Conservation (phyloP, 1,140 invertebrate genomes). For the Oscheius sp. region DNA sequence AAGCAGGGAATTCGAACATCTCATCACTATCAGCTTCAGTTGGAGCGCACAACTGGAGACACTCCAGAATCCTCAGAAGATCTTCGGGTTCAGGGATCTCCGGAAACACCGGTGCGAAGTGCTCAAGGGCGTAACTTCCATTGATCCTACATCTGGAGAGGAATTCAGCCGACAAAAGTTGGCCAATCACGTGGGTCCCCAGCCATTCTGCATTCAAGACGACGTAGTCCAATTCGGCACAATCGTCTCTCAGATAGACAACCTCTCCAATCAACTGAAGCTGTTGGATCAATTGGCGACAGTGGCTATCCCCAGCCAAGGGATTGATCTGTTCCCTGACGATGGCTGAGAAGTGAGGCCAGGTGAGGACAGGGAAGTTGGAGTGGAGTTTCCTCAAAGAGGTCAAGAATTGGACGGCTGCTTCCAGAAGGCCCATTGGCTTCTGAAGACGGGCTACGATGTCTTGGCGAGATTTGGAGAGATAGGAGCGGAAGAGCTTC, state of each 20-base stretch:
- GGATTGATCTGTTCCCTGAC: constrained; percentile 71
- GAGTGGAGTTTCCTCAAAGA: constrained; percentile 66
- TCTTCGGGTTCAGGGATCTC: constrained; percentile 72
- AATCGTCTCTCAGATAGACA: constrained; percentile 65
- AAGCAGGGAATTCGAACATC: constrained; percentile 79
- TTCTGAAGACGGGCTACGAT: constrained; percentile 63
- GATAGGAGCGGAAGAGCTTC: constrained; percentile 66
- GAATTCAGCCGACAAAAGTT: constrained; percentile 72
- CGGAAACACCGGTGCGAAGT: constrained; percentile 75
- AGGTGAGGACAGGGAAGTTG: constrained; percentile 71
- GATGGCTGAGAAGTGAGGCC: constrained; percentile 69
- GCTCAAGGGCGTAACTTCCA: constrained; percentile 75
- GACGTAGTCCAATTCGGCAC: constrained; percentile 69
- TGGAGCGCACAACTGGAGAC: constrained; percentile 71
- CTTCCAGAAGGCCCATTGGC: constrained; percentile 70
- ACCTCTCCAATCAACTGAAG: constrained; percentile 41
- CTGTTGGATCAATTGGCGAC: constrained; percentile 68
- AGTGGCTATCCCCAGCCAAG: constrained; percentile 71
- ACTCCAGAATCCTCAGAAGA: constrained; percentile 71
- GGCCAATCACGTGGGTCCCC: constrained; percentile 72
- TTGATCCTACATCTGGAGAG: constrained; percentile 69
- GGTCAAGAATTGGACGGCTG: constrained; percentile 66
- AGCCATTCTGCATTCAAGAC: constrained; percentile 75
- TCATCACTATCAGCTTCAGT: constrained; percentile 73
- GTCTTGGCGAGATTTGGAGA: constrained; percentile 60